Evolutionary conservation across 2,797 vertebrate genomes (phyloP).

Genomic region (Poecile montanus): DNA sequence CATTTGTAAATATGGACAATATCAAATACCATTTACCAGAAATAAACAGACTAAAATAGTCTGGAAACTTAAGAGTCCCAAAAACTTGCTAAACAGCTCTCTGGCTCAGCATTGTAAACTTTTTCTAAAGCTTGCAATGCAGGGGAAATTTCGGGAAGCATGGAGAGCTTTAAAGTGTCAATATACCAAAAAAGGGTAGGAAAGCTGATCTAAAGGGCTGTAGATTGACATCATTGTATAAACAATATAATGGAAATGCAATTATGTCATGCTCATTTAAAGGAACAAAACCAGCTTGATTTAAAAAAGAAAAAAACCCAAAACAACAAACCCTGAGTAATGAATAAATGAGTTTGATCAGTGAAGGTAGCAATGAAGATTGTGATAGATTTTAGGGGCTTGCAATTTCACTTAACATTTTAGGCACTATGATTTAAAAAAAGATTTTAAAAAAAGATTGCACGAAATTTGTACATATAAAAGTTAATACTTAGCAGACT

Average conservation of each 20-base stretch:
- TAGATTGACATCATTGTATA: background rate
- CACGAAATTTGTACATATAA: background rate
- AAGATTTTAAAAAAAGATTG: background rate
- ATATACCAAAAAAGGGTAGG: conserved; percentile 8
- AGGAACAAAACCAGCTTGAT: background rate
- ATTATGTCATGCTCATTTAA: background rate
- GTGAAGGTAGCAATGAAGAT: background rate
- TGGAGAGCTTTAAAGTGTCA: background rate
- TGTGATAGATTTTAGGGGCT: background rate
- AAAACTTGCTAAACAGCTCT: background rate
- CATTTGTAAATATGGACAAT: background rate
- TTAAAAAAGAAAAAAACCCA: background rate
- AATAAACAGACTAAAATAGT: background rate
- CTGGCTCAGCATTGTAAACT: background rate
- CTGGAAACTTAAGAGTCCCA: background rate
- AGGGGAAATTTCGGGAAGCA: background rate
- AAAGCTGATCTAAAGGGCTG: background rate
- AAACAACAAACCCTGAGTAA: background rate
- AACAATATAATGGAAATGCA: background rate
- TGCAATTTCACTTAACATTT: background rate
- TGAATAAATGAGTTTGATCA: background rate
- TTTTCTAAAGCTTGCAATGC: background rate
- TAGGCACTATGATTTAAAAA: background rate
- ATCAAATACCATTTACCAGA: background rate
- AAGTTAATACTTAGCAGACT: background rate